Percentiles rank a stretch among this genome's conserved stretches.
Evolutionary conservation across 1,140 invertebrate genomes (phyloP).

Genomic region (Nephotettix cincticeps): DNA sequence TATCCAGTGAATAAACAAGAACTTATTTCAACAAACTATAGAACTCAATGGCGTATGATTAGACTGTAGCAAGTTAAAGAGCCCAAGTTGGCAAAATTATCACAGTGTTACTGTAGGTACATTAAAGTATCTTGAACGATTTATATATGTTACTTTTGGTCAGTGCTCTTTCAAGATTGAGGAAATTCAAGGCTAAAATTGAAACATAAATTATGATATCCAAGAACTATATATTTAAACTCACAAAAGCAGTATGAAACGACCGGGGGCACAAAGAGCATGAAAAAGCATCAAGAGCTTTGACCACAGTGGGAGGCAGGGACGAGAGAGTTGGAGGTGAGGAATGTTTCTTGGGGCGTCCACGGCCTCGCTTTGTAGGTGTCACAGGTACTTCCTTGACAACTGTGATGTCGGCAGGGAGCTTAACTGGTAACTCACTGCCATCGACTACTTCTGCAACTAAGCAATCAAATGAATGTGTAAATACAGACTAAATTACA

Average conservation of each 20-base stretch:
- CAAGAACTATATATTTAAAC: background rate
- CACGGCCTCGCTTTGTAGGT: background rate
- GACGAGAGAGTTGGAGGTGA: background rate
- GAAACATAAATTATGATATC: too few relatives aligned
- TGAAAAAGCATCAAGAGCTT: background rate
- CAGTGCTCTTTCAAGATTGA: too few relatives aligned
- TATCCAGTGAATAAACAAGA: too few relatives aligned
- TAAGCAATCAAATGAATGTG: background rate
- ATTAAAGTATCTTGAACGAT: too few relatives aligned
- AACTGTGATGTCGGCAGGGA: background rate
- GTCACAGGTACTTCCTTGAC: background rate
- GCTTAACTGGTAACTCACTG: background rate
- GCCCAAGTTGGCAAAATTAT: too few relatives aligned
- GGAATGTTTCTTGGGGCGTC: background rate
- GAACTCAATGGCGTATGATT: too few relatives aligned
- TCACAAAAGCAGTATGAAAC: background rate
- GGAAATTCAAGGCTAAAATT: too few relatives aligned
- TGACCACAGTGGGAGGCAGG: background rate
- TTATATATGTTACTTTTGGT: too few relatives aligned
- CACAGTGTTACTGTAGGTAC: too few relatives aligned
- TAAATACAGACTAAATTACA: too few relatives aligned
- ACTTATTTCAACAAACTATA: too few relatives aligned
- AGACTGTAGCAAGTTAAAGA: too few relatives aligned
- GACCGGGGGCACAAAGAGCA: background rate
- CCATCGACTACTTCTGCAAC: background rate